These are phyloP conservation scores for Pogonocichla stellata DNA, from an alignment of 2,113 vertebrate genomes.

Conservation along the genomic window DNA sequence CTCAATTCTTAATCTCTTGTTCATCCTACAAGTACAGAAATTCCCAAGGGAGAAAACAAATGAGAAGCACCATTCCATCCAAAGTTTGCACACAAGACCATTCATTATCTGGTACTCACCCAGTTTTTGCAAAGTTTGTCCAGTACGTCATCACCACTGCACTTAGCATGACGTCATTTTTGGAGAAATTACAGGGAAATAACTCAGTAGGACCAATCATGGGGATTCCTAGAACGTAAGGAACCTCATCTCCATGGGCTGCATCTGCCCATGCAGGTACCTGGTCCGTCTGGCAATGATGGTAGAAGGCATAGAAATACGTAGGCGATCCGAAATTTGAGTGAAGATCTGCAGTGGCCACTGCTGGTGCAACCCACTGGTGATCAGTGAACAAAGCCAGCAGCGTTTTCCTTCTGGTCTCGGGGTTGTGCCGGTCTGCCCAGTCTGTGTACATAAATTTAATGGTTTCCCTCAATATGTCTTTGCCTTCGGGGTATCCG, in stretches of 20 bases:
- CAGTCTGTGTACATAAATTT: conserved; percentile 99
- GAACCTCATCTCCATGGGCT: conserved; percentile 96
- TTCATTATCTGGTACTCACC: conserved; percentile 76
- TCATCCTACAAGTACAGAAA: not conserved
- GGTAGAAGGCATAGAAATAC: conserved; percentile 98
- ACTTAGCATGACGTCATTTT: conserved; percentile 99
- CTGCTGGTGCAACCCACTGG: conserved; percentile 97
- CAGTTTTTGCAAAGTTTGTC: conserved; percentile 99
- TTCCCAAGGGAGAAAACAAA: not conserved
- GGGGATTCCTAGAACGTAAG: conserved; percentile 94
- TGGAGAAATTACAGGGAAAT: conserved; percentile 99
- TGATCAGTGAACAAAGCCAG: conserved; percentile 97
- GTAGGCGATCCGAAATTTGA: conserved; percentile 98
- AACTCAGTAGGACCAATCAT: conserved; percentile 98
- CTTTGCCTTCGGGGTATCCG: conserved; percentile 97
- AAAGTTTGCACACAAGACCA: not conserved
- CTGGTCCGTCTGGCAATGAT: conserved; percentile 99
- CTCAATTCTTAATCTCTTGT: not conserved
- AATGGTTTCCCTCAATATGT: conserved; percentile 96
- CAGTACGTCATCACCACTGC: conserved; percentile 99
- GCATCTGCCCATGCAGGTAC: conserved; percentile 97
- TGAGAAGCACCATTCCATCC: not conserved
- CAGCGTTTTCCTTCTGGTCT: conserved; percentile 94
- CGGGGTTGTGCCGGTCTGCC: conserved; percentile 96
- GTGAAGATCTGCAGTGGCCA: conserved; percentile 98